Evolutionary conservation across 2,888 invertebrate genomes (phyloP), one percentile per base, ranked within the genome.

Genomic region (Agrotis clavis): DNA sequence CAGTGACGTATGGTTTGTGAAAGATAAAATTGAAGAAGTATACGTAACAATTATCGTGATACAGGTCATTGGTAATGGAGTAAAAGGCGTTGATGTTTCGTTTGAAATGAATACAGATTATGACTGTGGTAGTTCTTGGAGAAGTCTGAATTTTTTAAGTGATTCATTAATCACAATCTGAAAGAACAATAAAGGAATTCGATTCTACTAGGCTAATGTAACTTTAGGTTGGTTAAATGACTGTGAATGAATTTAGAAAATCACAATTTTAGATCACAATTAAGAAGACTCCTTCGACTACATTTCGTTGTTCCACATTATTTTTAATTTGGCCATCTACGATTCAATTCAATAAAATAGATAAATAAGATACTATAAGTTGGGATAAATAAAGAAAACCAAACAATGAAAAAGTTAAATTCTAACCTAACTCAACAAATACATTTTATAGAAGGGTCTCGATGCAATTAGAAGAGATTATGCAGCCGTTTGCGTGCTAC

Each of bases 401-500:
- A 48, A 47, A 4, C 11, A 19, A 21, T 11, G 25, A 61, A 56
- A 48, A 59, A 11, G 5, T 50, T 60, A 5, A 30, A 19, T 45
- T 54, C 16, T 35, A 56, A 35, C 48, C 30, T 64, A 14, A 25
- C 18, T n/a, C 13, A 61, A 56, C 19, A 57, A 41, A 53, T 41
- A n/a, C 65, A 63, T 70, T 70, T 70, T 63, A 72, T 59, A 72
- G 59, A 71, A 64, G 18, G 16, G 48, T 76, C 65, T 71, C 69
- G 51, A 76, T 61, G 76, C 64, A 79, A 74, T 82, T 69, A 84
- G 67, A 69, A 74, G 19, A 57, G 51, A 50, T 50, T 76, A 56
- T 76, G 64, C 64, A 67, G 69, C 53, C 21, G 68, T 66, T 82
- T 72, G 80, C 83, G 85, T 83, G 83, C 59, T 53, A 61, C 66